Base-by-base conservation (phyloP, 1,140 invertebrate genomes). In the Atopsyche davidsoni region DNA sequence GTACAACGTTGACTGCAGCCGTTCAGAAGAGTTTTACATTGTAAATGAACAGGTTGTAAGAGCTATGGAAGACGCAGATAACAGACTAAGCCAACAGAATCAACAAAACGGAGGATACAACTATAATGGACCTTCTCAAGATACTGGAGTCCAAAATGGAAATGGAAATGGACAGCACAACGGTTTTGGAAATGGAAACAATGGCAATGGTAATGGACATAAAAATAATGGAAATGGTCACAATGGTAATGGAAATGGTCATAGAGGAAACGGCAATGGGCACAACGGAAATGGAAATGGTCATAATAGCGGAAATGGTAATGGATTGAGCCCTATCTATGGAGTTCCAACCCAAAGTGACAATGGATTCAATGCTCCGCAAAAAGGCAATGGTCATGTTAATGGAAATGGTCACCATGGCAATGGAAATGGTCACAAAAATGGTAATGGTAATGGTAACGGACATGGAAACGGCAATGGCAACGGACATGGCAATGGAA, bases 1-100 rank as follows among this genome's bases (percentile, higher is more conserved):
- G 73, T 70, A 73, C 53, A 75, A 75, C 48, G 69, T 78, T 4
- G 64, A 75, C 41, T 77, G 77, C 25, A 56, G 61, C 10, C 51
- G 59, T 22, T 64, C 65, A 11, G 55, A 62, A 56, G 34, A 59
- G 24, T 51, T 55, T 21, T 60, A 60, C 45, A 44, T 31, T 46
- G 49, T 55, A 2, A 58, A 58, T 22, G 53, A 58, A 46, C n/a
- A 34, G 16, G 28, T 58, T 13, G 41, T 40, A 2, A 35, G 22
- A 19, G 57, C 51, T 17, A 57, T 57, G 55, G 50, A 57, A 46
- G 55, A 52, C 24, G 55, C 51, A 25, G 51, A 53, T 46, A 51
- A 50, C 18, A 53, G 42, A 34, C 28, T 53, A 22, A 32, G 31
- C 7, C 35, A 36, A 36, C 7, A 36, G 16, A 16, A 14, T n/a